These are phyloP conservation scores for Drosophila trichaetosa DNA, from an alignment of 2,888 invertebrate genomes.

Conservation along the genomic window DNA sequence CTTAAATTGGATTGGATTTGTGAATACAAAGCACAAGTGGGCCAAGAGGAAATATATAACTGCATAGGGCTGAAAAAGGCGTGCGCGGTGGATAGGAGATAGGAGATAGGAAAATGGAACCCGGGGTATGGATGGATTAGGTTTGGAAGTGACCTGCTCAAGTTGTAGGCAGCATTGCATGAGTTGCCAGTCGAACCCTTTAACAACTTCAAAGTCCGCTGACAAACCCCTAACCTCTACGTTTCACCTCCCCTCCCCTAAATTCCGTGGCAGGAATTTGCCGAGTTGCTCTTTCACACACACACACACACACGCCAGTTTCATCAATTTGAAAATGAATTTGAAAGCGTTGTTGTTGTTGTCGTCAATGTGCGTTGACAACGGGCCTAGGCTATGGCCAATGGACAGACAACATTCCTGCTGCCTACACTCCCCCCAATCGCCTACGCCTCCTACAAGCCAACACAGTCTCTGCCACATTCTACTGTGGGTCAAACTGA, in stretches of 20 bases:
- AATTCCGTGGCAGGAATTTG: constrained; percentile 15
- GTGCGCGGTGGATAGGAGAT: not conserved
- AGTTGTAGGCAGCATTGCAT: constrained; percentile 19
- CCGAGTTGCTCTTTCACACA: constrained; percentile 25
- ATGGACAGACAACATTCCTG: constrained; percentile 43
- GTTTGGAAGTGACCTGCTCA: constrained; percentile 11
- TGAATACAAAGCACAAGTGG: constrained; percentile 65
- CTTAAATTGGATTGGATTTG: constrained; percentile 79
- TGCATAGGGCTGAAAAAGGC: not conserved
- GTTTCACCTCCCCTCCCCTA: not conserved
- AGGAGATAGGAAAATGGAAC: not conserved
- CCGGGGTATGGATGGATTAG: not conserved
- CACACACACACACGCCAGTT: constrained; percentile 45
- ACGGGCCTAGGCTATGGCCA: constrained; percentile 45
- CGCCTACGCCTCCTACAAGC: not conserved
- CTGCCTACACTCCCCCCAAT: not conserved
- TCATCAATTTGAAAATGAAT: constrained; percentile 80
- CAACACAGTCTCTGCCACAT: constrained; percentile 3
- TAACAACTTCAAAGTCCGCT: constrained; percentile 69
- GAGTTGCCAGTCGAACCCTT: constrained; percentile 65
- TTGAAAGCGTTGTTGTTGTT: constrained; percentile 72
- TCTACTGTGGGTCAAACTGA: not conserved
- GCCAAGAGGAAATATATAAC: not conserved
- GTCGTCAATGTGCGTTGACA: constrained; percentile 51
- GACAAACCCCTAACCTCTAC: constrained; percentile 6